Percentiles rank a stretch among this genome's conserved stretches.
Conservation (phyloP, 2,888 invertebrate genomes). For the Pheosia gnoma region DNA sequence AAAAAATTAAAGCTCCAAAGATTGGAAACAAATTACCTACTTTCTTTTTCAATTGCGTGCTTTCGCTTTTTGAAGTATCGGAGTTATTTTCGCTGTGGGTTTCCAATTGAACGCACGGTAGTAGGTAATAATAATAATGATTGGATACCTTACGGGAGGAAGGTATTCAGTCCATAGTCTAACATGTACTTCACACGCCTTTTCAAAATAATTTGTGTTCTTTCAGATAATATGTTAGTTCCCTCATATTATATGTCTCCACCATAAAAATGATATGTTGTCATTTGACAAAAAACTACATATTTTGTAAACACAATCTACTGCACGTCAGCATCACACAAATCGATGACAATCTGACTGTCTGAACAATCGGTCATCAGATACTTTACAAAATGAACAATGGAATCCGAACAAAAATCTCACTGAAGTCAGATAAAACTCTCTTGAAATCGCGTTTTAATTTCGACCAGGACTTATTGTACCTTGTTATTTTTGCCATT, state of each 20-base stretch:
- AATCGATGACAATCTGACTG: slow-evolving; percentile 16
- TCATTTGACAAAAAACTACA: neutral
- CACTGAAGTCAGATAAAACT: slow-evolving; percentile 14
- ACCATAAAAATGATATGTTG: too few species aligned
- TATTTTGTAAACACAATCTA: neutral
- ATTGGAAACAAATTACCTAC: slow-evolving; percentile 35
- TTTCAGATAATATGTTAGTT: too few species aligned
- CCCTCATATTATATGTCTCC: too few species aligned
- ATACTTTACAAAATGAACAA: slow-evolving; percentile 1
- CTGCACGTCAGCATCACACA: neutral
- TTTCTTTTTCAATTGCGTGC: slow-evolving; percentile 16
- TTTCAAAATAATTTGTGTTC: too few species aligned
- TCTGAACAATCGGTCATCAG: slow-evolving; percentile 7
- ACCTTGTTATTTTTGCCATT: slow-evolving; percentile 24
- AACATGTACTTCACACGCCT: too few species aligned
- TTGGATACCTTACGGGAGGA: too few species aligned
- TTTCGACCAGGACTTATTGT: slow-evolving; percentile 19
- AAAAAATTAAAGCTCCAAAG: slow-evolving; percentile 21
- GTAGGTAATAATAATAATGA: too few species aligned
- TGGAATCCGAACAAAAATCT: slow-evolving; percentile 1
- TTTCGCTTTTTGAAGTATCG: neutral
- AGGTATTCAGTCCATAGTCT: too few species aligned
- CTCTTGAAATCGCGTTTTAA: slow-evolving; percentile 18
- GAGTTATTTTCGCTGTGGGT: neutral
- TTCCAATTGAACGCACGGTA: neutral